Evolutionary conservation across 2,888 invertebrate species (phyloP), one percentile per base, ranked within the genome.

Genomic region (Heliconius ethilla): DNA sequence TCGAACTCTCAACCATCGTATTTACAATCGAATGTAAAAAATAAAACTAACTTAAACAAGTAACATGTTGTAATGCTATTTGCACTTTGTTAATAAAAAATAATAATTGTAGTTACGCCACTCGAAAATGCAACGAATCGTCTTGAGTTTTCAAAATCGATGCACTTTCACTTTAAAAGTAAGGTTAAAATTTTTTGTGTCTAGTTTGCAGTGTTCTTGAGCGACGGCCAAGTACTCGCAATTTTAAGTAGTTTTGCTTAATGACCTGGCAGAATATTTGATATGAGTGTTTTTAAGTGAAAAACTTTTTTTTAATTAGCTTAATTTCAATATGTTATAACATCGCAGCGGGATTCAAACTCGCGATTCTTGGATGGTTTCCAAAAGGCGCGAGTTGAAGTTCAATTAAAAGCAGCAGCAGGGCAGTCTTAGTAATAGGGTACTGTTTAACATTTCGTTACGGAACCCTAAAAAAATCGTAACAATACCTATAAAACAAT

Each of bases 161-260:
- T 70, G 22, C 29, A 33, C 66, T 67, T 67, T 75, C 66, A 67
- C 27, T 55, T 70, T 55, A 66, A 67, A 67, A 29, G n/a, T 63
- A 33, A 66, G 27, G 66, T 51, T 66, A 74, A 40, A 45, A 27
- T 74, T 37, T 25, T 45, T 72, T 22, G 33, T 59, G 25, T 25
- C 40, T 73, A 40, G 25, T 74, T 40, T 63, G 27, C 10, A 75
- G 65, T 66, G 66, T 51, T 55, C 51, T 75, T 75, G 62, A 75
- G 25, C 33, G 55, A 37, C 1, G 33, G 66, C 55, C 55, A 59
- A 75, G 67, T 55, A 25, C 37, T 22, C 55, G 37, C 15, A 33
- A 15, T 33, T 66, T 29, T 66, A n/a, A n/a, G 33, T 1, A 33
- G 7, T 25, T 66, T 67, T 67, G 33, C 45, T 67, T 67, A 66